phyloP scores from a whole-genome alignment of 1,140 invertebrate species.

The Brachionus manjavacas region DNA sequence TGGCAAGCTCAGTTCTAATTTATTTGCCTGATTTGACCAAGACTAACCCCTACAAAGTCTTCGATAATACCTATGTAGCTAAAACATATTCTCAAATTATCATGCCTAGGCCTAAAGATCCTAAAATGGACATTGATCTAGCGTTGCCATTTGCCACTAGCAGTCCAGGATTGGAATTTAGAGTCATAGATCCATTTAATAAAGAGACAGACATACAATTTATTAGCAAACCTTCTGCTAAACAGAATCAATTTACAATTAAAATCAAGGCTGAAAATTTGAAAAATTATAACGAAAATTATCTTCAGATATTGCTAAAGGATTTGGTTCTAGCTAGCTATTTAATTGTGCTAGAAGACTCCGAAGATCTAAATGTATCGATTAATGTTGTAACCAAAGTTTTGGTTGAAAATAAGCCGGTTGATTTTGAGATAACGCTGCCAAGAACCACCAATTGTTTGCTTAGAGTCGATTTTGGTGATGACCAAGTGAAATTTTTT shows the following conservation, averaged over 20 bases:
- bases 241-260: background rate
- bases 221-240: background rate
- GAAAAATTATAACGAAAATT: conserved; percentile 11
- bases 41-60: background rate
- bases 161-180: background rate
- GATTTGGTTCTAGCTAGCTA: background rate
- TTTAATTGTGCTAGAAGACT: conserved; percentile 13
- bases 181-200: background rate
- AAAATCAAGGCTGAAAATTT: background rate
- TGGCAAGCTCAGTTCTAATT: background rate
- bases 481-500: background rate
- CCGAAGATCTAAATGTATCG: background rate
- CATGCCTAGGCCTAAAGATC: background rate
- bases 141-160: background rate
- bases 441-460: background rate
- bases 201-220: background rate
- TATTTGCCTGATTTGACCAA: background rate
- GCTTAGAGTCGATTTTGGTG: conserved; percentile 17
- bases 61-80: background rate
- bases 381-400: background rate
- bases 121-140: background rate
- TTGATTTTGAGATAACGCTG: background rate
- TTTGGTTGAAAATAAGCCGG: background rate
- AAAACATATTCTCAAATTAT: background rate
- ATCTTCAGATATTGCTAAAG: background rate